Conservation (phyloP, 2,888 invertebrate genomes). For the Disparrhopalites patrizii region DNA sequence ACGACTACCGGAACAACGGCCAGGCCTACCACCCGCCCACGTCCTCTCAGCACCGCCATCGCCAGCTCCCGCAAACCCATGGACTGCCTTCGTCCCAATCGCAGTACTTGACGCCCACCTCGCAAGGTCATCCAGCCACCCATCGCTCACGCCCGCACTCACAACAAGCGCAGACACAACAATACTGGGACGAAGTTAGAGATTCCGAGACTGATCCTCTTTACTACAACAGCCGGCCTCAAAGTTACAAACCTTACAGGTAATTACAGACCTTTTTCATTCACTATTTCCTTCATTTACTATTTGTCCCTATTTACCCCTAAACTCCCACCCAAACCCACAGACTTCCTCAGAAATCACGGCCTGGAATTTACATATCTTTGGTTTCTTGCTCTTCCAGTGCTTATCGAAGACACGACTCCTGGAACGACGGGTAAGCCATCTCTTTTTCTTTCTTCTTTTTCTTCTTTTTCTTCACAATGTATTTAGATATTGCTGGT, state of each 20-base stretch:
- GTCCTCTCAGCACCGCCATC: constrained; percentile 35
- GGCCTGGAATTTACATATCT: too few relatives aligned
- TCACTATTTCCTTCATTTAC: background rate
- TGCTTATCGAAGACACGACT: constrained; percentile 27
- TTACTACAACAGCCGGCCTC: constrained; percentile 84
- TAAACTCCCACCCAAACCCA: too few relatives aligned
- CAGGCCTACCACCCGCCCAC: constrained; percentile 32
- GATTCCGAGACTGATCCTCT: constrained; percentile 64
- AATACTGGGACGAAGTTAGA: constrained; percentile 53
- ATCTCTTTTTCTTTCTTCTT: background rate
- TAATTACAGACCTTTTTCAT: background rate
- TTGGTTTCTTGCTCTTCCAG: constrained; percentile 14
- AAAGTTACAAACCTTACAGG: constrained; percentile 27
- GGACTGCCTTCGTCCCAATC: constrained; percentile 27
- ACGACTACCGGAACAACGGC: constrained; percentile 52
- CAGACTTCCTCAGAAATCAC: too few relatives aligned
- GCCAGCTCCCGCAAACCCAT: constrained; percentile 40
- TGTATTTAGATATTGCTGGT: too few relatives aligned
- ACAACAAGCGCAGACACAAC: constrained; percentile 49
- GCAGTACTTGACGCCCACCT: constrained; percentile 18
- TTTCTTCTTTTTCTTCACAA: too few relatives aligned
- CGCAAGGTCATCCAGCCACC: constrained; percentile 22
- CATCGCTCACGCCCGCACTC: constrained; percentile 19
- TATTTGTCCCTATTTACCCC: background rate
- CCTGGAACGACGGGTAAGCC: constrained; percentile 32